phyloP scores from a whole-genome alignment of 1,140 invertebrate species.

The Orius insidiosus region DNA sequence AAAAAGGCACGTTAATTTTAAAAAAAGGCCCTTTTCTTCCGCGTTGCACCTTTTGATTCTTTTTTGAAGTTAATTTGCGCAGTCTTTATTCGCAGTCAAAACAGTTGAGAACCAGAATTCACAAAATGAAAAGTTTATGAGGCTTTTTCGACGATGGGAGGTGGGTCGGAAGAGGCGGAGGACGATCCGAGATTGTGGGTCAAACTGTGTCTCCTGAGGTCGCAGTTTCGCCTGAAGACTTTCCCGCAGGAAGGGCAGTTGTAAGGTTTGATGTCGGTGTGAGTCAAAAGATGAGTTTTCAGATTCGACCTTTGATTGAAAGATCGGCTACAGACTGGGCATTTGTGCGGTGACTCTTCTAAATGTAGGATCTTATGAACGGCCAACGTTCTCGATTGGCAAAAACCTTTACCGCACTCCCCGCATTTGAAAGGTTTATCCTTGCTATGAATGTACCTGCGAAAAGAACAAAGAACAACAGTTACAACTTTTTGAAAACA shows the following conservation, averaged over 20 bases:
- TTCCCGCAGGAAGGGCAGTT: conserved; percentile 77
- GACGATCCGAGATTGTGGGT: conserved; percentile 45
- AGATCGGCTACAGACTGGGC: conserved; percentile 68
- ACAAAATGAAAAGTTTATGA: too few relatives aligned
- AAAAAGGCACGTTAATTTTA: too few relatives aligned
- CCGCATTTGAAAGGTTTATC: conserved; percentile 93
- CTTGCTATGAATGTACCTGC: conserved; percentile 91
- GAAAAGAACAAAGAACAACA: conserved; percentile 23
- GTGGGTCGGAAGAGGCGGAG: background rate
- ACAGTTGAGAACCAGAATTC: too few relatives aligned
- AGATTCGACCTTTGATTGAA: conserved; percentile 88
- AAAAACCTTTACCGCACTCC: conserved; percentile 93
- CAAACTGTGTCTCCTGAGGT: conserved; percentile 63
- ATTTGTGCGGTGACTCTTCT: conserved; percentile 84
- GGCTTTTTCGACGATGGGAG: background rate
- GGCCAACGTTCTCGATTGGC: conserved; percentile 83
- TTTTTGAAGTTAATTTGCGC: too few relatives aligned
- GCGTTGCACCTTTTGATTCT: too few relatives aligned
- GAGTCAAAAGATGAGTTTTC: conserved; percentile 81
- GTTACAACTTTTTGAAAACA: too few relatives aligned
- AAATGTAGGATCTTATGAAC: conserved; percentile 89
- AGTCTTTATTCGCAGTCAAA: too few relatives aligned
- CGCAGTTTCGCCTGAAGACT: conserved; percentile 72
- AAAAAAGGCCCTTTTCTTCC: too few relatives aligned
- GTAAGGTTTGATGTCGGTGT: conserved; percentile 90